These are phyloP conservation scores for Vannuccia rotundouncinata DNA, from an alignment of 2,888 invertebrate genomes.

Conservation along the genomic window DNA sequence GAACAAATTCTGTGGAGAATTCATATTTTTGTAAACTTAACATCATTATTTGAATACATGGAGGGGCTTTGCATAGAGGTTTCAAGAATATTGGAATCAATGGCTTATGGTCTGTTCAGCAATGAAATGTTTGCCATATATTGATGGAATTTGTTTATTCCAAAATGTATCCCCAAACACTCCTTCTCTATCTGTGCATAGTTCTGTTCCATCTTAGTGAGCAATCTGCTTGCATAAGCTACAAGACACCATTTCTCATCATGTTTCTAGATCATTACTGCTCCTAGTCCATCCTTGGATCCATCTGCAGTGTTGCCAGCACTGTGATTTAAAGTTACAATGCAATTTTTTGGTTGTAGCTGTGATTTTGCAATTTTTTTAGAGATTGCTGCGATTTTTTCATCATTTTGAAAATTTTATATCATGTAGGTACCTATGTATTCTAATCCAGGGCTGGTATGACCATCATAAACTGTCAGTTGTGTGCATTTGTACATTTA, in stretches of 20 bases:
- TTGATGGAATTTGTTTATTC: background rate
- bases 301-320: too few relatives aligned
- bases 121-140: too few relatives aligned
- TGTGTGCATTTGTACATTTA: too few relatives aligned
- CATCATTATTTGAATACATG: background rate
- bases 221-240: background rate
- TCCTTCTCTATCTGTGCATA: background rate
- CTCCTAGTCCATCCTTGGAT: background rate
- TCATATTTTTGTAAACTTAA: background rate
- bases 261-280: background rate
- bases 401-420: too few relatives aligned
- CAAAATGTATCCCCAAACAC: background rate
- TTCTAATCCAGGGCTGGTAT: too few relatives aligned
- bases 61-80: background rate
- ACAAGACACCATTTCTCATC: background rate
- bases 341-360: too few relatives aligned
- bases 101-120: constrained; percentile 6
- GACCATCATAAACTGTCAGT: too few relatives aligned
- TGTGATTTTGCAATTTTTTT: too few relatives aligned
- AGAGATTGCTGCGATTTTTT: too few relatives aligned
- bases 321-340: too few relatives aligned
- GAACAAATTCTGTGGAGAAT: background rate
- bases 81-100: background rate
- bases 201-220: background rate
- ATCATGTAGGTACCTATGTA: too few relatives aligned